phyloP scores from a whole-genome alignment of 2,113 vertebrate genomes.

The Dinomys branickii region DNA sequence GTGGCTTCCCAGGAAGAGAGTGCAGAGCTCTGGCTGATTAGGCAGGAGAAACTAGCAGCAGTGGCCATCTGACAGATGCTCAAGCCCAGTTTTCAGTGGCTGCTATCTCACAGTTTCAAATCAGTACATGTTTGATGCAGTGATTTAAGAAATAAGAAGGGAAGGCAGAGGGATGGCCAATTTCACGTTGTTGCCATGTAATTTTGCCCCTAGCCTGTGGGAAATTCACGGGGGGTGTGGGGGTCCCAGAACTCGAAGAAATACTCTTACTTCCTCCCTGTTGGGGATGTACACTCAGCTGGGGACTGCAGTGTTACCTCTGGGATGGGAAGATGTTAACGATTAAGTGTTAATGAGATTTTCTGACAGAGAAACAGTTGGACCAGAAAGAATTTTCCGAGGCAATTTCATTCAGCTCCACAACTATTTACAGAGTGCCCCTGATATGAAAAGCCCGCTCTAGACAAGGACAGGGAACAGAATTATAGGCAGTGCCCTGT shows the following conservation, averaged over 20 bases:
- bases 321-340: not conserved
- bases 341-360: slow-evolving; percentile 73
- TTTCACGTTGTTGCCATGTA: accelerated
- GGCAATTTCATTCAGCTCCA: slow-evolving; percentile 17
- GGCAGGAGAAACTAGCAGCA: too few relatives aligned
- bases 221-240: not conserved
- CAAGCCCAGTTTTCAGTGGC: not conserved
- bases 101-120: not conserved
- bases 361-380: slow-evolving; percentile 70
- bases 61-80: accelerated
- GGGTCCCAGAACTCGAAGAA: accelerated
- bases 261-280: not conserved
- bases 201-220: not conserved
- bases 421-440: not conserved
- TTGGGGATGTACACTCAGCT: not conserved
- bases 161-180: too few relatives aligned
- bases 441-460: not conserved
- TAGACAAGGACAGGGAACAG: not conserved
- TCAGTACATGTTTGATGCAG: not conserved
- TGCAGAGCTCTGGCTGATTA: too few relatives aligned
- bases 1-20: not conserved
- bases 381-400: slow-evolving; percentile 55
- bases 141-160: not conserved
- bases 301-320: not conserved
- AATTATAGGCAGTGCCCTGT: not conserved